A percentile compares a stretch with the other conserved stretches of the same genome.
These are phyloP conservation scores for Reinhardtius hippoglossoides DNA, from an alignment of 2,113 vertebrate genomes.

Conservation along the genomic window DNA sequence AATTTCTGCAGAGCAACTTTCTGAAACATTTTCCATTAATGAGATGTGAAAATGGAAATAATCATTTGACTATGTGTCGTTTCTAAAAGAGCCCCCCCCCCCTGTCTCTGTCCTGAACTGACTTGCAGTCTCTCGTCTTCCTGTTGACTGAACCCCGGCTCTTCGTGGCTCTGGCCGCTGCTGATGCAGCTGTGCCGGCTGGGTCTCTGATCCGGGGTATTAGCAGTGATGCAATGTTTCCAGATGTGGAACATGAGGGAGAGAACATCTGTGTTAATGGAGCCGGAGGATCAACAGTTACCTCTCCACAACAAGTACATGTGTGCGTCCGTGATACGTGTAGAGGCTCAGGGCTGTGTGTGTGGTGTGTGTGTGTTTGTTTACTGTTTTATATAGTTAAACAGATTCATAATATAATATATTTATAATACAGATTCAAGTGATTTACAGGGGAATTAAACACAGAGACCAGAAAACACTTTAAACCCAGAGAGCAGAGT, in stretches of 20 bases:
- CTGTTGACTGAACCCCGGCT: conserved; percentile 28
- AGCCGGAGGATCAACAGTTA: not conserved
- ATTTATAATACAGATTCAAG: too few species aligned
- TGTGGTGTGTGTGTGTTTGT: too few species aligned
- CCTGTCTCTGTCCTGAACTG: not conserved
- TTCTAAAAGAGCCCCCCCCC: too few species aligned
- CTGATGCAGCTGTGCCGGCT: conserved; percentile 60
- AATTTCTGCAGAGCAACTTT: not conserved
- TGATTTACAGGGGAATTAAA: too few species aligned
- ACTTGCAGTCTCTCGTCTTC: not conserved
- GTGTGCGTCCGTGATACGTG: not conserved
- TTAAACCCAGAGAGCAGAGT: too few species aligned
- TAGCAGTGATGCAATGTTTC: conserved; percentile 83
- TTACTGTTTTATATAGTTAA: too few species aligned
- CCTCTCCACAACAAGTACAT: not conserved
- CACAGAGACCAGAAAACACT: too few species aligned
- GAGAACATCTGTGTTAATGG: conserved; percentile 1
- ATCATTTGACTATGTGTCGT: too few species aligned
- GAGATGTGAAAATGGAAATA: too few species aligned
- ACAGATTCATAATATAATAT: too few species aligned
- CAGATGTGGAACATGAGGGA: conserved; percentile 80
- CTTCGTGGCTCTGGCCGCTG: conserved; percentile 26
- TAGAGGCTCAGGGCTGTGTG: too few species aligned
- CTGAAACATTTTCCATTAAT: too few species aligned
- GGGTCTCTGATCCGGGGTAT: conserved; percentile 74